phyloP scores from a whole-genome alignment of 2,888 invertebrate genomes.

The Diplolepis rosae region DNA sequence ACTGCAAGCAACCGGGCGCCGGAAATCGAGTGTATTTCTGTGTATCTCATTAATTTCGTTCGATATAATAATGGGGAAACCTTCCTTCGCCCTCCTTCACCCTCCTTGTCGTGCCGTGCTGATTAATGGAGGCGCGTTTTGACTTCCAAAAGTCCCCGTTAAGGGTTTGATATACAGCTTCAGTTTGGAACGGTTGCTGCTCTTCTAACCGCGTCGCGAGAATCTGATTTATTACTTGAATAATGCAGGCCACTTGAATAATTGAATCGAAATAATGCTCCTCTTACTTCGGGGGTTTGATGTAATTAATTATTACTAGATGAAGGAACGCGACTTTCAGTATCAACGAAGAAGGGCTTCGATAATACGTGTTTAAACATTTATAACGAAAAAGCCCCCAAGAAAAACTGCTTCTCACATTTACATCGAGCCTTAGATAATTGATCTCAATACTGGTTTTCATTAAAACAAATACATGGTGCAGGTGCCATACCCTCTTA shows the following conservation, averaged over 20 bases:
- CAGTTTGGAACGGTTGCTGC: constrained; percentile 47
- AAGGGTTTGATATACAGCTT: constrained; percentile 48
- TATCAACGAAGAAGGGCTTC: constrained; percentile 22
- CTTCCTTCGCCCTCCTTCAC: constrained; percentile 35
- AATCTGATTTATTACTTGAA: constrained; percentile 63
- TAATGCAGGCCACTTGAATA: constrained; percentile 62
- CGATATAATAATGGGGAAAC: constrained; percentile 69
- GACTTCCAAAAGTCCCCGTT: constrained; percentile 62
- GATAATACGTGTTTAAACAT: constrained; percentile 6
- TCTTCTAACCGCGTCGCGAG: constrained; percentile 51
- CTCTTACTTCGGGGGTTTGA: constrained; percentile 41
- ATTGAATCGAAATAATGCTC: constrained; percentile 60
- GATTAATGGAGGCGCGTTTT: constrained; percentile 71
- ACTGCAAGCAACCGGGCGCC: constrained; percentile 52
- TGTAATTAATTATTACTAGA: constrained; percentile 51
- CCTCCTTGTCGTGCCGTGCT: constrained; percentile 50
- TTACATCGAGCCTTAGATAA: background rate
- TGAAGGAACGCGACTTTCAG: constrained; percentile 43
- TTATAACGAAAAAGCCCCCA: background rate
- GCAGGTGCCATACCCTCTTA: constrained; percentile 47
- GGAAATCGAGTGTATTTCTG: constrained; percentile 73
- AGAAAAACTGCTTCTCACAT: background rate
- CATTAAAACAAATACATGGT: constrained; percentile 15
- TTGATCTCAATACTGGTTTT: background rate
- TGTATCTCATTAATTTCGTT: constrained; percentile 74